Percentiles rank a stretch among this genome's conserved stretches.
Evolutionary conservation across 1,140 invertebrate species (phyloP).

Genomic region (Drosophila bipectinata): DNA sequence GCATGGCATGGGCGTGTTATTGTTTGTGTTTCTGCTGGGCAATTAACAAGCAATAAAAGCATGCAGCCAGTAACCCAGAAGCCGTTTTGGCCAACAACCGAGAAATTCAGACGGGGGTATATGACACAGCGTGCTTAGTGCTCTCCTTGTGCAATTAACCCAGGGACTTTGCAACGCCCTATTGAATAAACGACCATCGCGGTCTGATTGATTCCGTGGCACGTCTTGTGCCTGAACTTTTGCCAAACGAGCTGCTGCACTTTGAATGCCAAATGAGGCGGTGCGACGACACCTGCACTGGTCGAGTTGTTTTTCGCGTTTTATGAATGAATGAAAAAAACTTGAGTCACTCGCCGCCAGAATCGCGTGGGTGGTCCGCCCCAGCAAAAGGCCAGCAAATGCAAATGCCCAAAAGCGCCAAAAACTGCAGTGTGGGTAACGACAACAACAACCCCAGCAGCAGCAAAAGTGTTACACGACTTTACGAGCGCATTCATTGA

Average conservation of each 20-base stretch:
- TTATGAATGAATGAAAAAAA: conserved; percentile 75
- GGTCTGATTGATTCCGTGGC: conserved; percentile 52
- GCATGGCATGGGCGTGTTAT: conserved; percentile 56
- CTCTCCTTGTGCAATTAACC: conserved; percentile 58
- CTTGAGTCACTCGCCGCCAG: conserved; percentile 53
- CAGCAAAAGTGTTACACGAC: conserved; percentile 69
- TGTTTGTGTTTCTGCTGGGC: conserved; percentile 72
- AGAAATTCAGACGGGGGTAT: neutral
- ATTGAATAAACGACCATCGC: conserved; percentile 57
- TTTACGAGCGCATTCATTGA: conserved; percentile 77
- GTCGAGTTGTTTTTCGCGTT: conserved; percentile 37
- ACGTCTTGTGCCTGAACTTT: conserved; percentile 71
- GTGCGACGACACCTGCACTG: conserved; percentile 46
- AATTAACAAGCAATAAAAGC: conserved; percentile 81
- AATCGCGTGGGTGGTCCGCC: conserved; percentile 68
- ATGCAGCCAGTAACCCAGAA: conserved; percentile 30
- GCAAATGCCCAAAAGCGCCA: conserved; percentile 66
- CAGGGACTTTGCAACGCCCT: conserved; percentile 62
- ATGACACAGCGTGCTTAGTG: neutral
- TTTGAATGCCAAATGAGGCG: conserved; percentile 66
- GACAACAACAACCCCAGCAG: conserved; percentile 21
- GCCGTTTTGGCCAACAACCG: conserved; percentile 48
- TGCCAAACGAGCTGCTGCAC: conserved; percentile 66
- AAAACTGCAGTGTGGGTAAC: conserved; percentile 39
- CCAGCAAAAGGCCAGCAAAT: conserved; percentile 65